Base-by-base conservation (phyloP, 1,140 invertebrate species). In the Bombus haemorrhoidalis region DNA sequence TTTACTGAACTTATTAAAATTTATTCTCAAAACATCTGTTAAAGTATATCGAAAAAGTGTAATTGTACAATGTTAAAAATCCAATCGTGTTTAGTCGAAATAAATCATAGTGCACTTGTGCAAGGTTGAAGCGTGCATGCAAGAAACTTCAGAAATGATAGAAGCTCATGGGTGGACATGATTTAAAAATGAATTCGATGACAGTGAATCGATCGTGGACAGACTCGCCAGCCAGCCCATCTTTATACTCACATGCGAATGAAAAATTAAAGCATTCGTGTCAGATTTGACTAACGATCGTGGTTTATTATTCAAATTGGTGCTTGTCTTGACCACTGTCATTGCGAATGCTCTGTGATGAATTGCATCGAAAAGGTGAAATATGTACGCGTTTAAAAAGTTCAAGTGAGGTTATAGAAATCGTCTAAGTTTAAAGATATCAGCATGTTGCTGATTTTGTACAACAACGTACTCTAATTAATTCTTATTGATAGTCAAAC, bases 251-350 rank as follows among this genome's bases (percentile, higher is more conserved):
- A 76, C 83, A 34, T 68, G 77, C 64, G 72, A 76, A 89, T 93
- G 87, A 93, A 93, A 92, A 88, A 93, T 93, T 93, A 89, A 93
- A 91, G 87, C 89, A 89, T 91, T 91, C 93, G 92, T 92, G 92
- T 89, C 87, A 86, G 89, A 92, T 90, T 92, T 89, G 89, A 81
- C 84, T 86, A 92, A 93, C 88, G 91, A 91, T 84, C 85, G 81
- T 89, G 89, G 91, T 93, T 90, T 90, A 92, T 91, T 93, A 93
- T 93, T 92, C 91, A 93, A 91, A 90, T 91, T 87, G 87, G 83
- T 83, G 80, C 84, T 76, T 84, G 81, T 79, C 85, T 87, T 59
- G 64, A 39, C 78, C 87, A 83, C 88, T 90, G 90, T 90, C 91
- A 91, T 92, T 80, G 87, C 86, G 82, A 88, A 93, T 93, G 92